Conservation (phyloP, 2,797 vertebrate species). For the Gymnocypris eckloni region DNA sequence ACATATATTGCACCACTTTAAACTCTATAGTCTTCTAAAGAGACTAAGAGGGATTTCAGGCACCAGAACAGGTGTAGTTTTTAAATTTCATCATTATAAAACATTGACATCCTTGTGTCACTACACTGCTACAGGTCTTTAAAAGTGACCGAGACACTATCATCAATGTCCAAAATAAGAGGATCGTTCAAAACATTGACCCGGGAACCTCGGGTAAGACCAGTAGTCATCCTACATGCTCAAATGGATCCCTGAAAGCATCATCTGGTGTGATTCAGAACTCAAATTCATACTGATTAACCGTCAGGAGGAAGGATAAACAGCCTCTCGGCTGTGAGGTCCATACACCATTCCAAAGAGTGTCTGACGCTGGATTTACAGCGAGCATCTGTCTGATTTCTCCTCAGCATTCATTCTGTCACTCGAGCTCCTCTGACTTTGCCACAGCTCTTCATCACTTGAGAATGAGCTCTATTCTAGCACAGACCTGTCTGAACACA, state of each 20-base stretch:
- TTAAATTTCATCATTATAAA: background rate
- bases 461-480: constrained; percentile 4
- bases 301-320: constrained; percentile 35
- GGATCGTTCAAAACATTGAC: background rate
- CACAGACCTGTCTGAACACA: background rate
- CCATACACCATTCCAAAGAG: constrained; percentile 14
- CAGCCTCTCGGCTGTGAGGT: background rate
- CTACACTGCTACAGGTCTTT: too few relatives aligned
- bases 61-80: background rate
- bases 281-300: constrained; percentile 39
- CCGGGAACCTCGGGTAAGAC: background rate
- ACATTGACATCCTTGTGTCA: background rate
- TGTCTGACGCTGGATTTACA: constrained; percentile 17
- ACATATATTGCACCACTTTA: background rate
- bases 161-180: constrained; percentile 11
- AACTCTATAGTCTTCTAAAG: background rate
- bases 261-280: constrained; percentile 16
- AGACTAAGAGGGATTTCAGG: background rate
- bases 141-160: background rate
- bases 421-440: background rate
- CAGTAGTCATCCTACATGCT: background rate
- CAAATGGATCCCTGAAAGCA: background rate
- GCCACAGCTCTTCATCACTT: constrained; percentile 1
- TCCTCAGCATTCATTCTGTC: constrained; percentile 3
- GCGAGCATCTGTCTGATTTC: background rate